These are phyloP conservation scores for Lagorchestes hirsutus DNA, from an alignment of 2,797 vertebrate species.

Conservation along the genomic window DNA sequence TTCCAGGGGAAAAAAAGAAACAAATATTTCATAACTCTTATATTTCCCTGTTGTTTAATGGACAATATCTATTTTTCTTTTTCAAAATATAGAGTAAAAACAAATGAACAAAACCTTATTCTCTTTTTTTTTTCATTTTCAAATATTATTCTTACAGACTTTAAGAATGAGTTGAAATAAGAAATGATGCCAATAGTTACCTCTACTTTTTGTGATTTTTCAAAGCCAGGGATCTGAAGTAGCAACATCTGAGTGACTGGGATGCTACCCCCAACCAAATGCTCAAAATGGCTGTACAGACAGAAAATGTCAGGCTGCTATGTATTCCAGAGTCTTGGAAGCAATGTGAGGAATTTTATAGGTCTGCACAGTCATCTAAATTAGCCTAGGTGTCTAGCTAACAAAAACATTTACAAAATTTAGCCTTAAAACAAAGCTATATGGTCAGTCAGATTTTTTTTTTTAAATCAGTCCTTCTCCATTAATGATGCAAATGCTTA, in stretches of 20 bases:
- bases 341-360: neutral
- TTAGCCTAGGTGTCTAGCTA: neutral
- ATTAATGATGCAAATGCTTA: neutral
- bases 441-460: neutral
- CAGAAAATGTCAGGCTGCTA: neutral
- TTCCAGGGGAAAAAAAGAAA: neutral
- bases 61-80: neutral
- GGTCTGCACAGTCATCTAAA: fast-evolving
- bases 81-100: neutral
- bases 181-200: neutral
- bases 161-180: neutral
- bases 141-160: neutral
- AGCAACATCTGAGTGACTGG: neutral
- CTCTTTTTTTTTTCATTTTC: neutral
- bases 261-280: neutral
- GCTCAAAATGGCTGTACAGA: neutral
- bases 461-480: neutral
- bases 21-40: neutral
- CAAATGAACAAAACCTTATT: neutral
- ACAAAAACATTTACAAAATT: neutral
- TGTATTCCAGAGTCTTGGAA: neutral
- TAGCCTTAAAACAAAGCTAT: neutral
- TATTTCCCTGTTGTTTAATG: neutral
- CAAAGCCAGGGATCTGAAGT: neutral
- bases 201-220: neutral